These are phyloP conservation scores for Sciurus niger DNA, from an alignment of 2,113 vertebrate genomes.

Conservation along the genomic window DNA sequence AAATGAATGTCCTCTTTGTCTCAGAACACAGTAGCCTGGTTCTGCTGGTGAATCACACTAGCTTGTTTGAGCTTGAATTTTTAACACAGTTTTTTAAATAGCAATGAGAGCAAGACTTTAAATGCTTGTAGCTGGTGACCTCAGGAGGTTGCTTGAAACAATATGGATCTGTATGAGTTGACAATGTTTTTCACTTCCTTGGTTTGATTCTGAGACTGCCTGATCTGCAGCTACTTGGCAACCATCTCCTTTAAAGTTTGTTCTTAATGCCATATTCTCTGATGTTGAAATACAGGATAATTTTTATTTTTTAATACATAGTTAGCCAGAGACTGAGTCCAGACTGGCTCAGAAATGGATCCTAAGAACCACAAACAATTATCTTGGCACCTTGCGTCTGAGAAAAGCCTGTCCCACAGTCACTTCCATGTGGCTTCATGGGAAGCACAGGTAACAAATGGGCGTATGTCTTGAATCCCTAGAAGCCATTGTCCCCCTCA, in stretches of 20 bases:
- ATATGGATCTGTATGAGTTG: conserved; percentile 22
- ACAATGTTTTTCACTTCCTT: conserved; percentile 71
- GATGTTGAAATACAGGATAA: background rate
- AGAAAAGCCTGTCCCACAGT: background rate
- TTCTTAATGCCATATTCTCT: background rate
- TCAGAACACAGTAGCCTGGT: conserved; percentile 36
- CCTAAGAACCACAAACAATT: background rate
- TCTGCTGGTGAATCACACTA: conserved; percentile 63
- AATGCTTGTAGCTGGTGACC: conserved; percentile 71
- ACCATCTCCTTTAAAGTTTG: background rate
- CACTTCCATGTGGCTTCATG: background rate
- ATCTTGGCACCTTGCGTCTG: background rate
- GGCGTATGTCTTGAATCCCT: background rate
- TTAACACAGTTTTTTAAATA: conserved; percentile 81
- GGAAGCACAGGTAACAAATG: background rate
- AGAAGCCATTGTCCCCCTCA: background rate
- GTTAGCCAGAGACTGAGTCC: background rate
- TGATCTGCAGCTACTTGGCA: background rate
- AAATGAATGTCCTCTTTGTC: conserved; percentile 81
- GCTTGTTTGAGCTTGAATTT: conserved; percentile 77
- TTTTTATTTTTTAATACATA: conserved; percentile 24
- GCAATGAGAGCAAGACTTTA: conserved; percentile 59
- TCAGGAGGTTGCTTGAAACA: conserved; percentile 75
- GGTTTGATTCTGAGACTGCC: conserved; percentile 64
- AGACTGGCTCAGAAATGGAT: background rate